Evolutionary conservation across 1,140 invertebrate species (phyloP), one percentile per base, ranked within the genome.

Genomic region (Trichonephila inaurata): DNA sequence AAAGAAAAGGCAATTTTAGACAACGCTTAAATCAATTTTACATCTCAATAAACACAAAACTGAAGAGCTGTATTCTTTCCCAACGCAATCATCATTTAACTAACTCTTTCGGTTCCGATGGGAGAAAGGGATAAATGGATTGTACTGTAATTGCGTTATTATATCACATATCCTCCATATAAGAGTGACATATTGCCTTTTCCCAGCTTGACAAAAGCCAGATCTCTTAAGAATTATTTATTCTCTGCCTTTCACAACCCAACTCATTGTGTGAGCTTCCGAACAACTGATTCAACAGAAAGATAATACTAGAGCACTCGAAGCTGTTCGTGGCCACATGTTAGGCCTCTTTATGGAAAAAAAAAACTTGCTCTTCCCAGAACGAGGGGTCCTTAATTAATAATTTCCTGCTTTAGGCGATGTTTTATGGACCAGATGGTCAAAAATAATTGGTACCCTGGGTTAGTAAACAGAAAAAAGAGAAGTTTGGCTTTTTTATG

Each of bases 201-300:
- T 51, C 51, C 51, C 51, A 51, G 10, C 51, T 51, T 77, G 72
- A 77, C 72, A 77, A 18, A 77, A 33, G 16, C 72, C 72, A 77
- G 72, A 77, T 77, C 72, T 77, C 16, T 12, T 51, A 51, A 7
- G 51, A 12, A 51, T 51, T 51, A 12, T 51, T 51, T 51, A 51
- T 51, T 12, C 51, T 28, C 33, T 6, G 33, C 33, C 33, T 16
- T 12, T 28, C 72, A 77, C 72, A 77, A 77, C 33, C 72, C 28
- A 18, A 77, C 4, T 18, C 28, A 77, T 77, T 77, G 72, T 77
- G 72, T 40, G 0, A 69, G 6, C 28, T 28, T 33, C 72, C 16
- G 28, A 40, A 77, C 72, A 77, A 77, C 72, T 77, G 72, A 77
- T 77, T 77, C 72, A 40, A 33, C 72, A 77, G 16, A 28, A 33